Evolutionary conservation across 2,888 invertebrate genomes (phyloP).

Genomic region (Ophion obscuratus): DNA sequence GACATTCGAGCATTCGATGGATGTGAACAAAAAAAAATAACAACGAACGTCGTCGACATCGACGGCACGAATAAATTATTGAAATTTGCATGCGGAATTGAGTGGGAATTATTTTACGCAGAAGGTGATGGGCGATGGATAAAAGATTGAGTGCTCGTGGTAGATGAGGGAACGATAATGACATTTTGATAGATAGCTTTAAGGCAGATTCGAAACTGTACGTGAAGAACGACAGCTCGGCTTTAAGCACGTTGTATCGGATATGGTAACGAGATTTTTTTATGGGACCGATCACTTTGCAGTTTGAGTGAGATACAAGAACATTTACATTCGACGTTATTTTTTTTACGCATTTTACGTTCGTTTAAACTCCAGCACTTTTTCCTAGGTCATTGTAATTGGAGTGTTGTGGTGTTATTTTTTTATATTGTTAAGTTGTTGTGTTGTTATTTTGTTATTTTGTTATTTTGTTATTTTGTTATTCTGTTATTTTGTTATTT

Average conservation of each 20-base stretch:
- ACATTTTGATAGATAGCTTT: not conserved
- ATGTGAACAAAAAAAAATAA: not conserved
- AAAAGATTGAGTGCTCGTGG: not conserved
- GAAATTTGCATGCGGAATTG: not conserved
- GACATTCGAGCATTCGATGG: not conserved
- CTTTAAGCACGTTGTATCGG: conserved; percentile 4
- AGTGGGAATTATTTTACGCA: not conserved
- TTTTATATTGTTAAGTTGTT: too few relatives aligned
- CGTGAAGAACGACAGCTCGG: conserved; percentile 1
- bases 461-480: too few relatives aligned
- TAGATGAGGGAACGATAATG: conserved; percentile 12
- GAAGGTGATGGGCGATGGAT: not conserved
- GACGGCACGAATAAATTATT: not conserved
- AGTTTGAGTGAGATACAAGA: too few relatives aligned
- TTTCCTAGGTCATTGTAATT: too few relatives aligned
- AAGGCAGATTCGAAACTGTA: not conserved
- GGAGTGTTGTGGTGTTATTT: too few relatives aligned
- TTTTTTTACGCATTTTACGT: too few relatives aligned
- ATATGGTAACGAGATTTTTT: conserved; percentile 6
- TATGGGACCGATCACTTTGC: not conserved
- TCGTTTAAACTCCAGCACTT: too few relatives aligned
- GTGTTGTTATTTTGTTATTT: too few relatives aligned
- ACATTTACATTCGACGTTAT: too few relatives aligned
- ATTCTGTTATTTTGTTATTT: too few relatives aligned
- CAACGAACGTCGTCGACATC: not conserved